A percentile compares a stretch with the other conserved stretches of the same genome.
These are phyloP conservation scores for Agriopis leucophaearia DNA, from an alignment of 2,888 invertebrate species.

Conservation along the genomic window DNA sequence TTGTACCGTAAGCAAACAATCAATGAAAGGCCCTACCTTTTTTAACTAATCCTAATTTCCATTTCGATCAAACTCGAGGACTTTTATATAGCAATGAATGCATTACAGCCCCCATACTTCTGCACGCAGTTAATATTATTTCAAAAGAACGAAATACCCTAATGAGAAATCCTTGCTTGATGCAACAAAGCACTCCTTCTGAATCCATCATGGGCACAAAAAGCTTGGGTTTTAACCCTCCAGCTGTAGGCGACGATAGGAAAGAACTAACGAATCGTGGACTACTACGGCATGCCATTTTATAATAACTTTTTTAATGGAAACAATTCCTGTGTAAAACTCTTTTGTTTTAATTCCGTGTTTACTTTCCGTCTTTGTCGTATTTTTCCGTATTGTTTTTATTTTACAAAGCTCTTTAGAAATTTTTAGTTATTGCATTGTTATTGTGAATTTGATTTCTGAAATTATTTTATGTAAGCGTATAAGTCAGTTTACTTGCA, in stretches of 20 bases:
- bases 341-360: constrained; percentile 64
- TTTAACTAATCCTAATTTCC: constrained; percentile 40
- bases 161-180: constrained; percentile 76
- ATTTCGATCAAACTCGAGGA: constrained; percentile 55
- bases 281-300: constrained; percentile 59
- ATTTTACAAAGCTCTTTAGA: constrained; percentile 40
- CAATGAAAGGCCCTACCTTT: constrained; percentile 28
- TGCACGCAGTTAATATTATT: constrained; percentile 73
- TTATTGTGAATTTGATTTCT: no score
- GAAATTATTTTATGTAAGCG: no score
- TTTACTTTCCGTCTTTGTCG: constrained; percentile 56
- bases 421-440: constrained; percentile 10
- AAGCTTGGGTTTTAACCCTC: constrained; percentile 67
- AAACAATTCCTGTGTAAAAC: constrained; percentile 51
- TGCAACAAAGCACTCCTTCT: constrained; percentile 74
- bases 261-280: constrained; percentile 64
- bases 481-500: no score
- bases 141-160: constrained; percentile 76
- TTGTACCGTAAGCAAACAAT: constrained; percentile 14
- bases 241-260: constrained; percentile 59
- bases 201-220: constrained; percentile 76
- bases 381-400: constrained; percentile 54
- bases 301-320: constrained; percentile 61
- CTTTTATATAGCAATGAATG: constrained; percentile 60
- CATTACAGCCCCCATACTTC: constrained; percentile 60